Evolutionary conservation across 2,113 vertebrate species (phyloP).

Genomic region (Chrysemys picta): DNA sequence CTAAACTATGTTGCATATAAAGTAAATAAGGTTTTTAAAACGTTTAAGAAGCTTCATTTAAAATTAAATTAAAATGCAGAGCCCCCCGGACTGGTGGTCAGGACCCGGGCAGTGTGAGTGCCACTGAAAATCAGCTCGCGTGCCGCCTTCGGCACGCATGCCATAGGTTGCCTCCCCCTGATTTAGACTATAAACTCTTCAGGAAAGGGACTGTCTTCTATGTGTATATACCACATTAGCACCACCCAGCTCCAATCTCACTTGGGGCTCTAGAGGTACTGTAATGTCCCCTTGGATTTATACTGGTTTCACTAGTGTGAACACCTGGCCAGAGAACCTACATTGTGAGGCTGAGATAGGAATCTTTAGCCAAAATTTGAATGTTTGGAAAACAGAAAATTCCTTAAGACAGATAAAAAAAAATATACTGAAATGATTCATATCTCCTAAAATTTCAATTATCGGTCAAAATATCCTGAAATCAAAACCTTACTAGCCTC

Average conservation of each 20-base stretch:
- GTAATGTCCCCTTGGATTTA: not conserved
- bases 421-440: slow-evolving; percentile 32
- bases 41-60: no score
- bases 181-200: not conserved
- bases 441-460: slow-evolving; percentile 66
- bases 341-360: not conserved
- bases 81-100: no score
- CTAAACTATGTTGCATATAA: no score
- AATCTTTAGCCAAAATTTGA: not conserved
- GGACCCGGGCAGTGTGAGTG: no score
- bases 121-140: no score
- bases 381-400: not conserved
- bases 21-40: no score
- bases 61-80: no score
- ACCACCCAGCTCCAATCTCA: rapidly evolving
- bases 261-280: not conserved
- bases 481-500: slow-evolving; percentile 67
- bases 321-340: not conserved
- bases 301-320: not conserved
- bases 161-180: no score
- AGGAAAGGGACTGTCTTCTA: rapidly evolving
- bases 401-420: not conserved
- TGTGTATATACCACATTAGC: not conserved
- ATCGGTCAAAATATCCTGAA: slow-evolving; percentile 66
- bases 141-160: no score